Evolutionary conservation across 2,797 vertebrate genomes (phyloP).

Genomic region (Cryptoblepharus egeriae): DNA sequence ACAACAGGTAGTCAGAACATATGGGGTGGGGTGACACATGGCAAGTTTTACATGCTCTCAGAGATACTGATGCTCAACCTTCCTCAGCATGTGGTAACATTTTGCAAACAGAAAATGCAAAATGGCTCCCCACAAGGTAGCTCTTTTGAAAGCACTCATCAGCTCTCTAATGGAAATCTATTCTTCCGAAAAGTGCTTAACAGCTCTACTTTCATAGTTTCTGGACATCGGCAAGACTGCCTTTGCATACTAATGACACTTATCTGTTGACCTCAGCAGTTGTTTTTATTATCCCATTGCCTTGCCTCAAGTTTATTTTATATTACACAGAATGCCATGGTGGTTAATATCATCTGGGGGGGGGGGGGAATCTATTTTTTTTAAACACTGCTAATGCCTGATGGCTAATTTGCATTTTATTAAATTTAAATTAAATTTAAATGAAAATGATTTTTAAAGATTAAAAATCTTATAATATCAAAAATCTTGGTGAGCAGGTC

Average conservation of each 20-base stretch:
- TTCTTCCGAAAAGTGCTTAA: slow-evolving; percentile 23
- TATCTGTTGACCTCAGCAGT: slow-evolving; percentile 16
- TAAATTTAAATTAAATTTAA: not conserved
- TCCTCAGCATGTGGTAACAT: not conserved
- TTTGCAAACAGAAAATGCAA: slow-evolving; percentile 9
- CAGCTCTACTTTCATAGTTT: slow-evolving; percentile 13
- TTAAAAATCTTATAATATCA: not conserved
- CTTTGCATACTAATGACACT: slow-evolving; percentile 8
- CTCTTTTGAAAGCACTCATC: slow-evolving; percentile 34
- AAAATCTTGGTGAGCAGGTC: too few relatives aligned
- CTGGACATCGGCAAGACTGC: not conserved
- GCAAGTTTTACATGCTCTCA: not conserved
- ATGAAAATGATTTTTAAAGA: too few relatives aligned
- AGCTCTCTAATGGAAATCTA: slow-evolving; percentile 19
- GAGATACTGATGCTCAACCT: not conserved
- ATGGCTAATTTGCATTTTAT: not conserved
- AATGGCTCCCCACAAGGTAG: slow-evolving; percentile 24
- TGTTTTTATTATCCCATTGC: not conserved
- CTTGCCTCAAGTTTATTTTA: slow-evolving; percentile 15
- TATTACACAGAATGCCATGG: not conserved
- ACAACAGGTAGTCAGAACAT: too few relatives aligned
- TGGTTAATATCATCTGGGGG: not conserved
- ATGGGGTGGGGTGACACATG: not conserved
- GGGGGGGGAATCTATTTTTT: too few relatives aligned
- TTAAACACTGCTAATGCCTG: not conserved